phyloP scores from a whole-genome alignment of 92 coral and sea anemone species.

The Muricea muricata region DNA sequence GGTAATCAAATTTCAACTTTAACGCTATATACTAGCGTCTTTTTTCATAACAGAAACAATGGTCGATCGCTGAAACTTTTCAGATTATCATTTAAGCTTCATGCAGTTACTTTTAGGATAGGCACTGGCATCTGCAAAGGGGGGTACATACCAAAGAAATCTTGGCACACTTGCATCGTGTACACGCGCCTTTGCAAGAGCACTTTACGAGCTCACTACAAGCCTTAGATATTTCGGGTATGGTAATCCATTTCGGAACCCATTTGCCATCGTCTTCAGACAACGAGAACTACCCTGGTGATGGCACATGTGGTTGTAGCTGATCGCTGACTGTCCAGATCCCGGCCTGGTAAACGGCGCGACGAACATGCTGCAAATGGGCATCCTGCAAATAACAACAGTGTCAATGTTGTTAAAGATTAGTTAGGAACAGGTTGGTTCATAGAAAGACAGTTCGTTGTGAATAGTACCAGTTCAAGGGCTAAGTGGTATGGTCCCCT shows the following conservation, averaged over 20 bases:
- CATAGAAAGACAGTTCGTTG: conserved; percentile 17
- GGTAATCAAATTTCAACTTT: conserved; percentile 48
- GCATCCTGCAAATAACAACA: conserved; percentile 52
- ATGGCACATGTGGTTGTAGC: conserved; percentile 55
- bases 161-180: conserved; percentile 69
- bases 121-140: conserved; percentile 68
- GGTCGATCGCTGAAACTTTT: conserved; percentile 53
- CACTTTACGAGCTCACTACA: conserved; percentile 72
- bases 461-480: conserved; percentile 19
- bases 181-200: conserved; percentile 66
- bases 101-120: conserved; percentile 44
- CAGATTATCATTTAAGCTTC: conserved; percentile 42
- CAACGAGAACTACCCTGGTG: conserved; percentile 66
- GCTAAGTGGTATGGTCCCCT: background rate
- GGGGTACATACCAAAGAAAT: conserved; percentile 61
- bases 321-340: conserved; percentile 68
- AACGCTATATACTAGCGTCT: background rate
- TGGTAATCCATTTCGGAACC: conserved; percentile 73
- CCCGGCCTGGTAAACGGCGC: conserved; percentile 64
- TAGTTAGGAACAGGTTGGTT: background rate
- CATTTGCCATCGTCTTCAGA: conserved; percentile 55
- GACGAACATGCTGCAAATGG: conserved; percentile 55
- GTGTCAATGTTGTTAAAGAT: conserved; percentile 1
- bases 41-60: conserved; percentile 48
- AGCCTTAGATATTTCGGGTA: conserved; percentile 71